Base-by-base conservation (phyloP, 2,888 invertebrate genomes). In the Dynastes hyllus region DNA sequence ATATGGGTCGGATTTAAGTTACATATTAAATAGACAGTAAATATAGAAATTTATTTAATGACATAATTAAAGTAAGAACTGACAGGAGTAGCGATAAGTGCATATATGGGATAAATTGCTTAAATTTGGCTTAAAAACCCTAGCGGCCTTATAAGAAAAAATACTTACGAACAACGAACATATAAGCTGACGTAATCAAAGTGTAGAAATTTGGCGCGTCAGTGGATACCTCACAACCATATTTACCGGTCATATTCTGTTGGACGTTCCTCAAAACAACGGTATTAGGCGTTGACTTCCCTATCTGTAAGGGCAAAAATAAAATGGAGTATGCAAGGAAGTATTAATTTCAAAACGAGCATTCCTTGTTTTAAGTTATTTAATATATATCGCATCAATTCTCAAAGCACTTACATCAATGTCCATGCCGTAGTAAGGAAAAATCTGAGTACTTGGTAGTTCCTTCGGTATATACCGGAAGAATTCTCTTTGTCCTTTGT, bases 391-490 rank as follows among this genome's bases (percentile, higher is more conserved):
- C 22, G 16, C 55, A 58, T 1, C 45, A 45, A 45, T 3, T 45
- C 45, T 45, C 67, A 45, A 27, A 29, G 32, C 58, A 93, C 94
- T 94, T 89, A 95, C 95, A 88, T 95, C 94, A 70, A 95, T 94
- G 88, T 93, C 92, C 61, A 89, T 86, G 77, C 93, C 94, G 8
- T 93, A 92, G 73, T 93, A 89, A 0, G 93, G 93, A 86, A 95
- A 95, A 32, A 94, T 93, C 83, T 92, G 92, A 32, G 94, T 94
- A 83, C 93, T 93, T 2, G 95, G 95, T 82, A 94, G 89, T 87
- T 95, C 95, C 87, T 95, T 95, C 2, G 95, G 95, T 83, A 95
- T 93, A 87, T 92, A 95, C 87, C 95, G 91, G 90, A 94, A 95
- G 91, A 95, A 95, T 88, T 95, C 95, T 82, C 93, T 91, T 13